Percentiles rank a stretch among this genome's conserved stretches.
Evolutionary conservation across 2,113 vertebrate genomes (phyloP).

Genomic region (Uria lomvia): DNA sequence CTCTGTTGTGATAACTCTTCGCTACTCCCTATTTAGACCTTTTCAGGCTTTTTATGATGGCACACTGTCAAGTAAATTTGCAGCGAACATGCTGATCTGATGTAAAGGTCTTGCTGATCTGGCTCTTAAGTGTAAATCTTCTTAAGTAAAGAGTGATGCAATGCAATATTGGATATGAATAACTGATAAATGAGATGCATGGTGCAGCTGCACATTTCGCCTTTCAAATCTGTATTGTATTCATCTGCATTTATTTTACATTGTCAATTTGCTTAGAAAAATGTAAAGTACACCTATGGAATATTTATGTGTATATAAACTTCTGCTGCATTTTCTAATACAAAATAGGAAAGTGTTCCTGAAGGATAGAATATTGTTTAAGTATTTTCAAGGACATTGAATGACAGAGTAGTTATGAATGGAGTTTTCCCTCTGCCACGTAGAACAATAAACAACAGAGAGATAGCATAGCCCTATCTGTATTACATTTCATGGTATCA

Average conservation of each 20-base stretch:
- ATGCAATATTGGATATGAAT: not conserved
- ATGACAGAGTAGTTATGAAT: not conserved
- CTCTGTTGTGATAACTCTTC: not conserved
- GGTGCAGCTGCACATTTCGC: slow-evolving; percentile 6
- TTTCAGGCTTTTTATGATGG: not conserved
- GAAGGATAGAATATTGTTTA: not conserved
- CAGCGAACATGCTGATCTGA: not conserved
- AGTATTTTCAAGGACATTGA: not conserved
- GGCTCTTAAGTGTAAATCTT: not conserved
- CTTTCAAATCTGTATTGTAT: not conserved
- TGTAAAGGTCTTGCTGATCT: not conserved
- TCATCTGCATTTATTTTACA: slow-evolving; percentile 2
- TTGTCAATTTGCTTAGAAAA: not conserved
- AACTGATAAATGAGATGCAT: not conserved
- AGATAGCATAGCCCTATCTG: not conserved
- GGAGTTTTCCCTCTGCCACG: not conserved
- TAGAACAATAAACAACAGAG: not conserved
- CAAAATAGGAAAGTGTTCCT: not conserved
- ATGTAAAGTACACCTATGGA: not conserved
- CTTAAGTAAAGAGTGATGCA: not conserved
- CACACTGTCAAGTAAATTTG: not conserved
- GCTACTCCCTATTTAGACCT: not conserved
- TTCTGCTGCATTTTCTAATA: not conserved
- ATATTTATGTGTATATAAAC: not conserved
- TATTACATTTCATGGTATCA: not conserved